Evolutionary conservation across 1,140 invertebrate genomes (phyloP), one percentile per base, ranked within the genome.

Genomic region (Pseudachorutes palmiensis): DNA sequence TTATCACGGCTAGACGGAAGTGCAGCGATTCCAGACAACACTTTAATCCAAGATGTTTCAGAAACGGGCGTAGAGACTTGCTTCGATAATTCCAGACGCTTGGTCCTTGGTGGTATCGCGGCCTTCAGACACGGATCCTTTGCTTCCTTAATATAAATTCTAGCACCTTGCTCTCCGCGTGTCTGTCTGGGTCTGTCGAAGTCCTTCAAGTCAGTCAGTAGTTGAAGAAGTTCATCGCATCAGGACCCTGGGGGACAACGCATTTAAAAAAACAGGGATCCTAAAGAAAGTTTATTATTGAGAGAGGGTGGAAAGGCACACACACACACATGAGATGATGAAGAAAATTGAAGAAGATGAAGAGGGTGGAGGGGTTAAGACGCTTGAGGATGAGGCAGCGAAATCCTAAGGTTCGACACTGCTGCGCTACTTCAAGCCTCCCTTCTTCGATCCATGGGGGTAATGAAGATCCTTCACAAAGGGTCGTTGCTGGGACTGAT

Each of bases 211-310:
- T 41, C 36, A 41, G 19, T 41, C 5, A 5, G 5, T 19, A 41
- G 36, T 9, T 19, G 36, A 19, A 41, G 36, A 41, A n/a, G n/a
- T n/a, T n/a, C n/a, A n/a, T n/a, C n/a, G n/a, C n/a, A 19, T 19
- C 9, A 45, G 36, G 9, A 45, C 36, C 36, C 36, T 45, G 19
- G 36, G 36, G 36, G 9, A 45, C 9, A 45, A 45, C 9, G n/a
- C n/a, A 45, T 9, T 45, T 45, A 45, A 55, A 22, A 55, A 55
- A 45, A 55, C 9, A 45, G 19, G 12, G 36, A 41, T 26, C 24
- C 51, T 26, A 16, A 55, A 55, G 51, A 55, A 55, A 55, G 51
- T 55, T 55, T 55, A 55, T n/a, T n/a, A n/a, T 55, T 55, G 51
- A 55, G 51, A 19, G 36, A 19, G 51, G 51, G 24, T 19, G 51